A percentile compares a stretch with the other conserved stretches of the same genome.
Evolutionary conservation across 2,888 invertebrate genomes (phyloP).

Genomic region (Himalopsyche japonica): DNA sequence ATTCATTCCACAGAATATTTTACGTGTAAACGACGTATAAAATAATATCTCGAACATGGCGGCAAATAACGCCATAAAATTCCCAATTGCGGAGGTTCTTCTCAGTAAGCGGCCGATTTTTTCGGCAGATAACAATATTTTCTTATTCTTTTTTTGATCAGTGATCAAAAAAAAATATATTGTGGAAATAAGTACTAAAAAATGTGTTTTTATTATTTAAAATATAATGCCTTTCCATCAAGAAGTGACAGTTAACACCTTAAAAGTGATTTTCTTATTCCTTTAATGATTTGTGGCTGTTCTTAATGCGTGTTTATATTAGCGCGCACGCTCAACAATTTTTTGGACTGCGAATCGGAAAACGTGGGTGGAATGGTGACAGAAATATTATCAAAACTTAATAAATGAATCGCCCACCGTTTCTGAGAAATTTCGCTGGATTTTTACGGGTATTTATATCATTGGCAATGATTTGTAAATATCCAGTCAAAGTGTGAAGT

Average conservation of each 20-base stretch:
- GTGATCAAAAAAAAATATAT: no score
- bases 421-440: neutral
- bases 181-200: no score
- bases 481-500: neutral
- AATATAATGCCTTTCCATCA: no score
- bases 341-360: neutral
- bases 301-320: neutral
- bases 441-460: neutral
- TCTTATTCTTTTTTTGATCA: neutral
- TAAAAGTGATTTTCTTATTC: no score
- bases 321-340: neutral
- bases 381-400: neutral
- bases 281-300: neutral
- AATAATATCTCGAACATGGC: neutral
- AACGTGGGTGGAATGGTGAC: neutral
- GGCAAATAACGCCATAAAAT: neutral
- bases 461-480: neutral
- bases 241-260: no score
- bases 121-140: neutral
- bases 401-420: neutral
- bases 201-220: no score
- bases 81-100: neutral
- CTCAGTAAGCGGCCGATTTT: neutral
- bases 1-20: neutral
- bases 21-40: neutral